Evolutionary conservation across 2,797 vertebrate genomes (phyloP).

Genomic region (Emydoidea blandingii): DNA sequence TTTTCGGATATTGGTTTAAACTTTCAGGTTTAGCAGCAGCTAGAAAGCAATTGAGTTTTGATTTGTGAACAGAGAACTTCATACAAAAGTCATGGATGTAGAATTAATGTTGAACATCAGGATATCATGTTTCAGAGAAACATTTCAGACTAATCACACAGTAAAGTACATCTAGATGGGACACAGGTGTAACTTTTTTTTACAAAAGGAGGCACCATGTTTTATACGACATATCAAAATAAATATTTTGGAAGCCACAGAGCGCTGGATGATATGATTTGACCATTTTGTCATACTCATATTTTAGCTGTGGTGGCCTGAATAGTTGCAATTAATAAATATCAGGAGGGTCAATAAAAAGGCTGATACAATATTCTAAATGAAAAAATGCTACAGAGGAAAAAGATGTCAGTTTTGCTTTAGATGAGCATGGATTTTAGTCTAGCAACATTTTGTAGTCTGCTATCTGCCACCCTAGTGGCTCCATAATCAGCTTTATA

Average conservation of each 20-base stretch:
- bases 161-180: constrained; percentile 12
- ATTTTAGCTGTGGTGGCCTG: constrained; percentile 9
- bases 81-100: neutral
- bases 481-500: constrained; percentile 18
- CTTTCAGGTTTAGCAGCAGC: constrained; percentile 19
- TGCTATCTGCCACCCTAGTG: neutral
- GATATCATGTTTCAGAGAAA: constrained; percentile 18
- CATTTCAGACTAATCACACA: constrained; percentile 2
- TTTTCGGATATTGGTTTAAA: constrained; percentile 23
- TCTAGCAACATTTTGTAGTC: constrained; percentile 40
- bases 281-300: neutral
- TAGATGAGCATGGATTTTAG: constrained; percentile 37
- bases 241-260: neutral
- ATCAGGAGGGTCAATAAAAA: constrained; percentile 39
- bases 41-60: constrained; percentile 41
- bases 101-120: constrained; percentile 38
- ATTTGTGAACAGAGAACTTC: constrained; percentile 40
- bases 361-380: constrained; percentile 20
- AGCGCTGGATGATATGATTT: neutral
- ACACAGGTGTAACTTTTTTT: constrained; percentile 33
- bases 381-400: constrained; percentile 31
- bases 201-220: constrained; percentile 36
- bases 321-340: constrained; percentile 58
- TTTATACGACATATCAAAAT: constrained; percentile 38
- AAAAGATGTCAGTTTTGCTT: constrained; percentile 51